phyloP scores from a whole-genome alignment of 2,888 invertebrate genomes.

The Polia nebulosa region DNA sequence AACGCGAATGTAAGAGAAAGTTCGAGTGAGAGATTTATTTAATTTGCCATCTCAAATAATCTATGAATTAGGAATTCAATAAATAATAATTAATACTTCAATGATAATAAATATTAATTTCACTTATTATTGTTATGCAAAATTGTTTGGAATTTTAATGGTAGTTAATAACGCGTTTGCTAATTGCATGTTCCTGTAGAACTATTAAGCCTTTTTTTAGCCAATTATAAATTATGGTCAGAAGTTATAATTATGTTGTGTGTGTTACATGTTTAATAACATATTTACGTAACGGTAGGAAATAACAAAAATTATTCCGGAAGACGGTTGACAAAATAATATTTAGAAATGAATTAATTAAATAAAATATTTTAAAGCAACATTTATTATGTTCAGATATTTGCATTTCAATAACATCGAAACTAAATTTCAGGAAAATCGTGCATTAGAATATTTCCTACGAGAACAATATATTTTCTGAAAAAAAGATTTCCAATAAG shows the following conservation, averaged over 20 bases:
- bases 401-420: not conserved
- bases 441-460: not conserved
- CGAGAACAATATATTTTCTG: too few species aligned
- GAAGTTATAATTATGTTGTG: constrained; percentile 10
- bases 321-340: not conserved
- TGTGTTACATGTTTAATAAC: not conserved
- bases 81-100: constrained; percentile 19
- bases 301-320: not conserved
- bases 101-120: constrained; percentile 26
- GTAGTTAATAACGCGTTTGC: constrained; percentile 15
- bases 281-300: not conserved
- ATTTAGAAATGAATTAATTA: not conserved
- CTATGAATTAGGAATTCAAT: constrained; percentile 18
- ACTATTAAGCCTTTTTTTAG: not conserved
- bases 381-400: not conserved
- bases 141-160: constrained; percentile 50
- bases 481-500: not conserved
- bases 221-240: not conserved
- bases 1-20: constrained; percentile 71
- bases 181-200: constrained; percentile 32
- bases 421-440: too few species aligned
- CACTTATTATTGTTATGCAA: constrained; percentile 27
- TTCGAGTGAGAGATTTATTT: constrained; percentile 20
- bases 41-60: too few species aligned
- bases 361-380: not conserved